A percentile compares a stretch with the other conserved stretches of the same genome.
Conservation (phyloP, 2,888 invertebrate species). For the Spilosoma lubricipeda region DNA sequence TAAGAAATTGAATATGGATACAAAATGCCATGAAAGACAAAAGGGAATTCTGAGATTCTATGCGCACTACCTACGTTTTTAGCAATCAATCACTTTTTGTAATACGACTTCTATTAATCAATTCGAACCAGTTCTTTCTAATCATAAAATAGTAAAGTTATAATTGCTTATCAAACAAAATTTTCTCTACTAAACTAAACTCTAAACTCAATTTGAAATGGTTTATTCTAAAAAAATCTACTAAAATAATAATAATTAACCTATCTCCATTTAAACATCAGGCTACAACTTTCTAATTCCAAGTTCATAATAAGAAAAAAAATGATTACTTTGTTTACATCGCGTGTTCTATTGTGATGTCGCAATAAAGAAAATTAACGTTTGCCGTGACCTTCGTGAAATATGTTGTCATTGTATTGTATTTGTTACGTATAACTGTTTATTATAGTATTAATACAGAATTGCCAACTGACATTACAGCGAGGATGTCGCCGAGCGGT, state of each 20-base stretch:
- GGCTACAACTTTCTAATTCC: slow-evolving; percentile 30
- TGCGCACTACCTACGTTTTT: neutral
- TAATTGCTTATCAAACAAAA: neutral
- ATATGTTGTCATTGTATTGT: slow-evolving; percentile 57
- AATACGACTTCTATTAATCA: neutral
- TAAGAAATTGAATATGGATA: neutral
- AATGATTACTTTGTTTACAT: slow-evolving; percentile 61
- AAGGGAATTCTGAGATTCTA: neutral
- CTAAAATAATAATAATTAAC: neutral
- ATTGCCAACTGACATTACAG: slow-evolving; percentile 68
- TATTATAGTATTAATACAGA: slow-evolving; percentile 64
- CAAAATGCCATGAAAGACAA: neutral
- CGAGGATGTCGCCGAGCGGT: slow-evolving; percentile 76
- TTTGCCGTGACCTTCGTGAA: slow-evolving; percentile 75
- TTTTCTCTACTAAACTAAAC: no score
- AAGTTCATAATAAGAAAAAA: slow-evolving; percentile 46
- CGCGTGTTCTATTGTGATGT: slow-evolving; percentile 69
- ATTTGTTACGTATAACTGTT: slow-evolving; percentile 64
- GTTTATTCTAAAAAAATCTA: neutral
- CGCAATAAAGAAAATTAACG: slow-evolving; percentile 75
- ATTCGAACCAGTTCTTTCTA: neutral
- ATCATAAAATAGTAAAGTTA: neutral
- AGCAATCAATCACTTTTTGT: neutral
- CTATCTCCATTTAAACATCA: neutral
- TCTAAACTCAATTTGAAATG: neutral